phyloP scores from a whole-genome alignment of 2,888 invertebrate species.

The Phyllotreta cruciferae region DNA sequence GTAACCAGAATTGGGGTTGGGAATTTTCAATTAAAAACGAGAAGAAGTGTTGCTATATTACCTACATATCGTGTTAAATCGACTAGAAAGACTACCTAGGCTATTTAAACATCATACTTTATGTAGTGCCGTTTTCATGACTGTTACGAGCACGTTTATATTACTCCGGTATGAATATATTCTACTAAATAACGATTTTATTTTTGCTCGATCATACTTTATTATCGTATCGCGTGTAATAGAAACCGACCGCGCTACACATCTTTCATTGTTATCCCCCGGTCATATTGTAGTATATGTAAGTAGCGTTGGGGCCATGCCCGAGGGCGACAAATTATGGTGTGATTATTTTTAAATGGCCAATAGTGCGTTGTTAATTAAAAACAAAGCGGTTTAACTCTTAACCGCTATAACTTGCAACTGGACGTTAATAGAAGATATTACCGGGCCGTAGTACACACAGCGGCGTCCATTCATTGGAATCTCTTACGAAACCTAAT shows the following conservation, averaged over 20 bases:
- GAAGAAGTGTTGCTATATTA: too few species aligned
- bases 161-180: too few species aligned
- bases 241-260: background rate
- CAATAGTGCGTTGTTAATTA: constrained; percentile 14
- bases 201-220: too few species aligned
- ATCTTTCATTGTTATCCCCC: constrained; percentile 12
- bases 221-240: constrained; percentile 1
- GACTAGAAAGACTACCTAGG: too few species aligned
- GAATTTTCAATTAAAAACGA: too few species aligned
- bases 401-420: constrained; percentile 17
- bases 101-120: too few species aligned
- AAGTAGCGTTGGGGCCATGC: background rate
- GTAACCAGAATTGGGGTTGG: too few species aligned
- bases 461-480: background rate
- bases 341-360: constrained; percentile 20
- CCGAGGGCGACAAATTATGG: constrained; percentile 18
- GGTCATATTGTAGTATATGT: constrained; percentile 8
- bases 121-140: too few species aligned
- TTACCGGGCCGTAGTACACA: constrained; percentile 4
- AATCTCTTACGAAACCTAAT: background rate
- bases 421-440: constrained; percentile 18
- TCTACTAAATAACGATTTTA: too few species aligned
- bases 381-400: constrained; percentile 17
- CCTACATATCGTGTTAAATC: too few species aligned
- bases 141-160: too few species aligned